phyloP scores from a whole-genome alignment of 2,888 invertebrate species.

The Pseudococcus viburni region DNA sequence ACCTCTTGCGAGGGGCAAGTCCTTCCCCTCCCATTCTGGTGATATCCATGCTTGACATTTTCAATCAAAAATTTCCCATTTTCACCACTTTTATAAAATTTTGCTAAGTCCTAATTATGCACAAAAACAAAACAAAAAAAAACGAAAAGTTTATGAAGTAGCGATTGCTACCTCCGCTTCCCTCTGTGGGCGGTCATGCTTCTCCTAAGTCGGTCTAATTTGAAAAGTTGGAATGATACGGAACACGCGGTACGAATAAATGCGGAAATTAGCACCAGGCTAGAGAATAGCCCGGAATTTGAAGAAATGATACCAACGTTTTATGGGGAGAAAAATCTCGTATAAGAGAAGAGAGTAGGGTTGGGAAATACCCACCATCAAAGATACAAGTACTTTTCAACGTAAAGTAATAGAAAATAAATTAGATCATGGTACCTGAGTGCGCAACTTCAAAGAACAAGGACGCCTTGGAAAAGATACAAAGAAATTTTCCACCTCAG shows the following conservation, averaged over 20 bases:
- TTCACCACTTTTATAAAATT: too few species aligned
- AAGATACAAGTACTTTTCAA: neutral
- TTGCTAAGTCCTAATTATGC: too few species aligned
- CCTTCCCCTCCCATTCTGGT: too few species aligned
- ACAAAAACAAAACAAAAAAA: too few species aligned
- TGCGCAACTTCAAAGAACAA: constrained; percentile 19
- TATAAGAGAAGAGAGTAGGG: neutral
- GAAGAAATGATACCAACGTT: neutral
- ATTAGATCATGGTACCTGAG: neutral
- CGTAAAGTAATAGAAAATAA: neutral
- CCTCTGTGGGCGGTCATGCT: too few species aligned
- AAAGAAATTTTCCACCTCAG: constrained; percentile 15
- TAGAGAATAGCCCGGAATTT: neutral
- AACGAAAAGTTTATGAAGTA: too few species aligned
- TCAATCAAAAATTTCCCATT: too few species aligned
- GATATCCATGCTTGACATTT: too few species aligned
- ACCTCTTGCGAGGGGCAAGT: too few species aligned
- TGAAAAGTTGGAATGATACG: neutral
- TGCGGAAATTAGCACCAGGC: neutral
- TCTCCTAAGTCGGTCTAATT: neutral
- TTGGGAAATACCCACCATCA: neutral
- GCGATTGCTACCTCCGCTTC: too few species aligned
- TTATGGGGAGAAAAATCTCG: neutral
- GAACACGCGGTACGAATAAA: neutral
- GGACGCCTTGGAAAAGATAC: neutral